Evolutionary conservation across 2,797 vertebrate genomes (phyloP), one percentile per base, ranked within the genome.

Genomic region (Amphiprion clarkii): DNA sequence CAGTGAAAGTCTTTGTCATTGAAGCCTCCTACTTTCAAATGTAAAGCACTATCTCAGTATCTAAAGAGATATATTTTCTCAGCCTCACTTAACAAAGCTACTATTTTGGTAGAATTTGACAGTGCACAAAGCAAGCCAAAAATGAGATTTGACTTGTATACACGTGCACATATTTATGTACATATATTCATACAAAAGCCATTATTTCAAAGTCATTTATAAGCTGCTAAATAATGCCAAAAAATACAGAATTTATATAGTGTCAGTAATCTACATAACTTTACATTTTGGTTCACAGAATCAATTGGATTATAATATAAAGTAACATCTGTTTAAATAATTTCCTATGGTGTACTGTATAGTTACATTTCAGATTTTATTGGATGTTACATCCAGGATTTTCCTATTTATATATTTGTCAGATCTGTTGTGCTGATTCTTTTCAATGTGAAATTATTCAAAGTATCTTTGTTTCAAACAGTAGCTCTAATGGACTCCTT

Each of bases 201-300:
- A 95, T 95, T 89, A 87, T 95, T 91, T 93, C 80, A 91, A 88
- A 92, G 90, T 93, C 87, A 91, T 91, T 91, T 92, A 89, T 93
- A 94, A 93, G 95, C 95, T 95, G 95, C 95, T 95, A 94, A 93
- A 90, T 92, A 88, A 95, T 94, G 94, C 95, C 95, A 95, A 96
- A 96, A 94, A 87, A 89, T 67, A 82, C 58, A 83, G 39, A 82
- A 80, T 91, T 87, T 90, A 78, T 91, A 76, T 80, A 86, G 84
- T 82, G 79, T 91, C 70, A 88, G 76, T 87, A 91, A 83, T 90
- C 72, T 56, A 76, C 66, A 78, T 77, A 79, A 84, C 81, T 79
- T 85, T 57, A 70, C 63, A 79, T 85, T 90, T 91, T 81, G 53
- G 75, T 90, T 87, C 46, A 86, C 73, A 66, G 59, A 77, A 86